Percentiles rank a stretch among this genome's conserved stretches.
These are phyloP conservation scores for Neosilurus hyrtlii DNA, from an alignment of 2,797 vertebrate genomes.

Conservation along the genomic window DNA sequence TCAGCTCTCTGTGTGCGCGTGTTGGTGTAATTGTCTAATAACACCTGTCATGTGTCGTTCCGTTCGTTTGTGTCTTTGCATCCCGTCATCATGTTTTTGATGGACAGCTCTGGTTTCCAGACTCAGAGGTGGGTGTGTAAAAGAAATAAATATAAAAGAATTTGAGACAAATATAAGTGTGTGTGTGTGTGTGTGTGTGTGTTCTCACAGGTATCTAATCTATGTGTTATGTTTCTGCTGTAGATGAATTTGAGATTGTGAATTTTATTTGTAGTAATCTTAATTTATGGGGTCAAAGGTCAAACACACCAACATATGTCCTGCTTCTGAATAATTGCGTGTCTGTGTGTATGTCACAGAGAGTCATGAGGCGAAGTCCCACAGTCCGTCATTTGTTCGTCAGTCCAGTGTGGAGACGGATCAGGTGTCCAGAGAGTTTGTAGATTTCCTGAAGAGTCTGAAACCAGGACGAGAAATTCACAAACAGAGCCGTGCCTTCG, in stretches of 20 bases:
- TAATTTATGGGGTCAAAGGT: neutral
- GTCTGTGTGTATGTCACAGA: conserved; percentile 66
- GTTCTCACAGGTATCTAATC: neutral
- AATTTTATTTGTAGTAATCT: neutral
- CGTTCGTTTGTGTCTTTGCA: conserved; percentile 52
- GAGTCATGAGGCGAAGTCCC: conserved; percentile 82
- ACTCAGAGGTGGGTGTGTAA: conserved; percentile 71
- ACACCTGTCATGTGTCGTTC: conserved; percentile 11
- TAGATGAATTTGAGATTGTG: neutral
- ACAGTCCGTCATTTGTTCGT: conserved; percentile 87
- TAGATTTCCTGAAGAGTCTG: conserved; percentile 90
- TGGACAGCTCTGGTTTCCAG: conserved; percentile 70
- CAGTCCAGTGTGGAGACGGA: conserved; percentile 90
- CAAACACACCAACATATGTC: neutral
- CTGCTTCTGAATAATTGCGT: neutral
- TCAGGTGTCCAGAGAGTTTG: conserved; percentile 87
- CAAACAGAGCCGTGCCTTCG: conserved; percentile 87
- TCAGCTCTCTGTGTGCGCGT: conserved; percentile 19
- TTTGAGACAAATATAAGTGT: neutral
- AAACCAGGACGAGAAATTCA: conserved; percentile 90
- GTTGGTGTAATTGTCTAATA: conserved; percentile 14
- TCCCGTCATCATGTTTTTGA: conserved; percentile 54
- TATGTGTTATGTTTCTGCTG: neutral
- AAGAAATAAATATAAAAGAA: neutral
- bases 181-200: neutral